Conservation (phyloP, 2,113 vertebrate genomes). For the Lepus timidus region DNA sequence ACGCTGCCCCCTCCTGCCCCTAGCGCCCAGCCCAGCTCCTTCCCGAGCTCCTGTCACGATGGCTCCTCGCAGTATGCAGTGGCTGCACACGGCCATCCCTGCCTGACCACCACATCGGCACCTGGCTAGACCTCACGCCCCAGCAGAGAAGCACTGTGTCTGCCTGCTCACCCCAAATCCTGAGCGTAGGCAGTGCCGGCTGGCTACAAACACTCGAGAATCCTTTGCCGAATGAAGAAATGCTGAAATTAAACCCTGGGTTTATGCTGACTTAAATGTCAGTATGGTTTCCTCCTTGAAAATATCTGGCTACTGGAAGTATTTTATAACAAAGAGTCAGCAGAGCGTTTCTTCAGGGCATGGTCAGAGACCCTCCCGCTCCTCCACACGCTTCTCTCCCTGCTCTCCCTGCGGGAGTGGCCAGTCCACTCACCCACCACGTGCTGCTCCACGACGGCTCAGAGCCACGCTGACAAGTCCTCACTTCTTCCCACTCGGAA, state of each 20-base stretch:
- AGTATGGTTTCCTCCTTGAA: neutral
- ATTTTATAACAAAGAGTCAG: neutral
- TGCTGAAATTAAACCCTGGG: neutral
- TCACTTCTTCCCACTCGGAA: no score
- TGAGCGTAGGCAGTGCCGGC: neutral
- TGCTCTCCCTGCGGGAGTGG: no score
- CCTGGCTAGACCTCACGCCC: neutral
- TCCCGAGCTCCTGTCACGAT: neutral
- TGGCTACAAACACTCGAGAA: neutral
- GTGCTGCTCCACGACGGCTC: no score
- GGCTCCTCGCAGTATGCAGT: no score
- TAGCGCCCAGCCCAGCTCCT: no score
- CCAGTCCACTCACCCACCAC: no score
- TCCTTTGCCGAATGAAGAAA: neutral
- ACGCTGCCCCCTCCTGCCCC: neutral
- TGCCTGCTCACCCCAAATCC: no score
- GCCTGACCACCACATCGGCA: no score
- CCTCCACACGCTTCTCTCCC: no score
- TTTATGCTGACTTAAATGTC: neutral
- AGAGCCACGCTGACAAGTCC: no score
- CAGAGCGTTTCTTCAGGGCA: no score
- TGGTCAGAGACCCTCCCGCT: no score
- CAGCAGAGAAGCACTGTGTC: neutral
- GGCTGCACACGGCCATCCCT: neutral
- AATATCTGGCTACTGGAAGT: neutral